phyloP scores from a whole-genome alignment of 1,140 invertebrate species.

The Drosophila prosaltans region DNA sequence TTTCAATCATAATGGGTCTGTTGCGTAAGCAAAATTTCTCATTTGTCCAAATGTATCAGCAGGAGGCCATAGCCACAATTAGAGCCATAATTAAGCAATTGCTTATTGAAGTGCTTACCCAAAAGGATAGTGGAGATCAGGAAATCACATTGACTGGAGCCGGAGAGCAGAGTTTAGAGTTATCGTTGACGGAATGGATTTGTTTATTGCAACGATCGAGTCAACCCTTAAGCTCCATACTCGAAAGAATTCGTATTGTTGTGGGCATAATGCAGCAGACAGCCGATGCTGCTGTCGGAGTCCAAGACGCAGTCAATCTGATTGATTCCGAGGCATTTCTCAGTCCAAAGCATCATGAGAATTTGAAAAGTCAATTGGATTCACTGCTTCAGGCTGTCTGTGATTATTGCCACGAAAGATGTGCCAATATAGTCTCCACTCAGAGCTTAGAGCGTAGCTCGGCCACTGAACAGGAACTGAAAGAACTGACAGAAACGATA shows the following conservation, averaged over 20 bases:
- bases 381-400: slow-evolving; percentile 91
- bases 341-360: slow-evolving; percentile 87
- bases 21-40: slow-evolving; percentile 92
- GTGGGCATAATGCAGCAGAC: slow-evolving; percentile 89
- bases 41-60: slow-evolving; percentile 94
- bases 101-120: slow-evolving; percentile 90
- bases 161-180: slow-evolving; percentile 87
- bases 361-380: slow-evolving; percentile 88
- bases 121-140: slow-evolving; percentile 84
- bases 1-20: slow-evolving; percentile 94
- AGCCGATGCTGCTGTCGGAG: slow-evolving; percentile 85
- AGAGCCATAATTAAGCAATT: slow-evolving; percentile 95
- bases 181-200: slow-evolving; percentile 91
- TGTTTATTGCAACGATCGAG: slow-evolving; percentile 90
- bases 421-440: slow-evolving; percentile 92
- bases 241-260: slow-evolving; percentile 87
- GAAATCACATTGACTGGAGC: slow-evolving; percentile 87
- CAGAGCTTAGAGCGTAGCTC: slow-evolving; percentile 88
- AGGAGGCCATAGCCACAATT: slow-evolving; percentile 94
- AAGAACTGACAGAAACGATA: slow-evolving; percentile 90
- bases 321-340: slow-evolving; percentile 88
- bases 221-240: slow-evolving; percentile 86
- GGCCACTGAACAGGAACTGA: slow-evolving; percentile 89
- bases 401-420: slow-evolving; percentile 95
- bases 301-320: slow-evolving; percentile 84